These are phyloP conservation scores for Sebastes flavidus DNA, from an alignment of 2,797 vertebrate species.

Conservation along the genomic window DNA sequence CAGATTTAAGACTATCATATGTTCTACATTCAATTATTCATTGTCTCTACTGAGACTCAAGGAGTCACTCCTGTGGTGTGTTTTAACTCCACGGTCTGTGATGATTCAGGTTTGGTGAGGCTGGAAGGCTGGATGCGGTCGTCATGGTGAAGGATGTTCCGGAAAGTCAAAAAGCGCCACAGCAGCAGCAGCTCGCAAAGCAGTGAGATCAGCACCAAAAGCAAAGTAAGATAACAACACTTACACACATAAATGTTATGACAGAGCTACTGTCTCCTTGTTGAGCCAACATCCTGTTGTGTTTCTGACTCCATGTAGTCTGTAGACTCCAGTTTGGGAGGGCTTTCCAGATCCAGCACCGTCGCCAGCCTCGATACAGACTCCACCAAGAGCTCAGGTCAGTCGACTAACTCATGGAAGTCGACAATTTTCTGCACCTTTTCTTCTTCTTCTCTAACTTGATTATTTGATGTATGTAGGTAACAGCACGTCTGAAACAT, in stretches of 20 bases:
- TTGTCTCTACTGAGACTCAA: not conserved
- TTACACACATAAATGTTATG: not conserved
- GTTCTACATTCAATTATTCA: constrained; percentile 20
- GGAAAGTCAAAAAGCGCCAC: constrained; percentile 97
- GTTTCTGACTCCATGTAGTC: constrained; percentile 80
- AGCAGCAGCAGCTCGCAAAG: constrained; percentile 99
- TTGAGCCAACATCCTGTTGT: not conserved
- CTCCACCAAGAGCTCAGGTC: constrained; percentile 97
- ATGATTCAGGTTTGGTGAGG: constrained; percentile 28
- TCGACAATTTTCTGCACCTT: fast-evolving
- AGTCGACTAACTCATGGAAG: not conserved
- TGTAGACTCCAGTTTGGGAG: constrained; percentile 97
- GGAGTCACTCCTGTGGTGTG: not conserved
- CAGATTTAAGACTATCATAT: not conserved
- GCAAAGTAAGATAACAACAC: constrained; percentile 86
- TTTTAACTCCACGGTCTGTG: not conserved
- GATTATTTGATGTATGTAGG: constrained; percentile 68
- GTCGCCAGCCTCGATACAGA: constrained; percentile 98
- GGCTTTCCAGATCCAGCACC: constrained; percentile 96
- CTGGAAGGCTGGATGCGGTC: constrained; percentile 61
- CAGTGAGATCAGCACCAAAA: constrained; percentile 98
- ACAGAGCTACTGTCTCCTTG: not conserved
- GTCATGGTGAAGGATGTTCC: constrained; percentile 93
- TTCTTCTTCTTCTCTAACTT: not conserved
- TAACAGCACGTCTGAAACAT: constrained; percentile 89